Percentiles rank a stretch among this genome's conserved stretches.
phyloP scores from a whole-genome alignment of 2,888 invertebrate genomes.

The Ischnus inquisitorius region DNA sequence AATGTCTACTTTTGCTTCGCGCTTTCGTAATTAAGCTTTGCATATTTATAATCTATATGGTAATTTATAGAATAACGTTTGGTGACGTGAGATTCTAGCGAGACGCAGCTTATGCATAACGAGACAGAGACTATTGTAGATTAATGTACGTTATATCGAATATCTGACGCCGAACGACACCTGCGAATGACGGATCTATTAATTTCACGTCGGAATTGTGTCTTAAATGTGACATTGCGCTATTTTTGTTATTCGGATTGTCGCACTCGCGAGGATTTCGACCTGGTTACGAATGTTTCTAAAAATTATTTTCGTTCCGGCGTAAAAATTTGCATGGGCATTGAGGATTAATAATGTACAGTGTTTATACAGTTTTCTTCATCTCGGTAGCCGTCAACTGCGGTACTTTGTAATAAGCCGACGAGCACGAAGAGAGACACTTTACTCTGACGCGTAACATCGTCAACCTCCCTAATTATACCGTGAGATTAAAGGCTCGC shows the following conservation, averaged over 20 bases:
- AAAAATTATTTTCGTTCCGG: not conserved
- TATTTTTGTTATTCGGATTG: not conserved
- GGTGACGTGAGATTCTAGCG: conserved; percentile 21
- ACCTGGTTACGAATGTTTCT: not conserved
- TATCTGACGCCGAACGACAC: not conserved
- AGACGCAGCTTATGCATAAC: not conserved
- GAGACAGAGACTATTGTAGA: not conserved
- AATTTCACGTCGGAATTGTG: not conserved
- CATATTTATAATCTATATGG: conserved; percentile 48
- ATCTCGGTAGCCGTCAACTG: conserved; percentile 26
- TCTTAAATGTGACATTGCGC: not conserved
- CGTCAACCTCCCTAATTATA: conserved; percentile 68
- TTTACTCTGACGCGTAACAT: conserved; percentile 62
- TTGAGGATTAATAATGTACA: not conserved
- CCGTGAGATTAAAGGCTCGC: conserved; percentile 68
- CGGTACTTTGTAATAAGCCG: conserved; percentile 13
- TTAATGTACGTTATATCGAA: not conserved
- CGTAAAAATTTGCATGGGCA: not conserved
- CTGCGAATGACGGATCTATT: not conserved
- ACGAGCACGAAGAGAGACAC: conserved; percentile 50
- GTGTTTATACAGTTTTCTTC: conserved; percentile 11
- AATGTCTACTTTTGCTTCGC: conserved; percentile 12
- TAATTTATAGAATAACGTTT: conserved; percentile 39
- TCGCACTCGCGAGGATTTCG: not conserved
- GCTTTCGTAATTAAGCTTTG: conserved; percentile 16